phyloP scores from a whole-genome alignment of 2,797 vertebrate genomes.

The Oreortyx pictus region DNA sequence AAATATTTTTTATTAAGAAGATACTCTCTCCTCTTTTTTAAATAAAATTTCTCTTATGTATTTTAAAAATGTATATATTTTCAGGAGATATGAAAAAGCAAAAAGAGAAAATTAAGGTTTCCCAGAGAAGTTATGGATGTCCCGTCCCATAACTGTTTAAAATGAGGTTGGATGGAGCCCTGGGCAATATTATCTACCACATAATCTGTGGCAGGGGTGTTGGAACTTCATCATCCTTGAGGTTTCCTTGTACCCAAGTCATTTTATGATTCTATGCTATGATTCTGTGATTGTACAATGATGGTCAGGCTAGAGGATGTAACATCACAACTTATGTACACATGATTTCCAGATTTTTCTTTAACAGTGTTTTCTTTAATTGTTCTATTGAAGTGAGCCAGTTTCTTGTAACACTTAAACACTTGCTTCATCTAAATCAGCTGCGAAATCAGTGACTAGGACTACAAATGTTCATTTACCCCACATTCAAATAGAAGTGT shows the following conservation, averaged over 20 bases:
- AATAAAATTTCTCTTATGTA: neutral
- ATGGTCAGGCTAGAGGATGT: accelerated
- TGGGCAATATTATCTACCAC: no score
- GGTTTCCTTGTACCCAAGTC: no score
- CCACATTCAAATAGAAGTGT: neutral
- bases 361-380: neutral
- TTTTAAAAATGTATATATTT: neutral
- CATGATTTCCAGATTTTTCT: neutral
- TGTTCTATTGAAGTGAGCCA: accelerated
- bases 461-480: neutral
- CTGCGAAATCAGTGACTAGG: neutral
- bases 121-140: no score
- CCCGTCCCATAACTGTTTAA: no score
- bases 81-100: neutral
- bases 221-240: no score
- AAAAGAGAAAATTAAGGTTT: neutral
- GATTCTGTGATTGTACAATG: no score
- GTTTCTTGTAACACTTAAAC: neutral
- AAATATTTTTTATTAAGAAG: neutral
- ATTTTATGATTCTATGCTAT: no score
- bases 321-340: neutral
- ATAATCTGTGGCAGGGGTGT: no score
- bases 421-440: neutral
- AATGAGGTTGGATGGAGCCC: no score
- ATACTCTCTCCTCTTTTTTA: neutral